Percentiles rank a stretch among this genome's conserved stretches.
Evolutionary conservation across 2,113 vertebrate species (phyloP).

Genomic region (Sigmodon hispidus): DNA sequence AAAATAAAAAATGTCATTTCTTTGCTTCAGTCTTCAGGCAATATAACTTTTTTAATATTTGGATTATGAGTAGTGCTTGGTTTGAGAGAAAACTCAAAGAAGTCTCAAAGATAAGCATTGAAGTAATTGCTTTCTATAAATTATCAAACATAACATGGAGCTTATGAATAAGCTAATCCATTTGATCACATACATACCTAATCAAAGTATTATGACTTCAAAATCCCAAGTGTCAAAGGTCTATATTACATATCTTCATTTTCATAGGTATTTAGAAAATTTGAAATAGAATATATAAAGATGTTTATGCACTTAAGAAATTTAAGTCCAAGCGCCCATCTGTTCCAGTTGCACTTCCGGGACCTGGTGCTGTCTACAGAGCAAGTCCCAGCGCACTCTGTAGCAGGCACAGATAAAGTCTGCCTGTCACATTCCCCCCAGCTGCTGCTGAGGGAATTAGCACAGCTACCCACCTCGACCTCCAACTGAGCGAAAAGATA

Average conservation of each 20-base stretch:
- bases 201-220: not conserved
- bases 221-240: not conserved
- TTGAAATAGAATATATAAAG: not conserved
- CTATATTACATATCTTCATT: not conserved
- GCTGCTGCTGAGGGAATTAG: no score
- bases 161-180: not conserved
- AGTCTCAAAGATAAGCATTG: not conserved
- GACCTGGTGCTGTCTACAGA: no score
- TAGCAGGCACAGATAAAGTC: no score
- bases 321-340: no score
- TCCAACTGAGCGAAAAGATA: no score
- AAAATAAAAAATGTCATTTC: not conserved
- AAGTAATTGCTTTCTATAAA: not conserved
- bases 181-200: not conserved
- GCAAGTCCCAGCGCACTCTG: no score
- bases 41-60: not conserved
- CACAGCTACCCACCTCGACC: no score
- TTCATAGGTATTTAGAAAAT: not conserved
- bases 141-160: constrained; percentile 4
- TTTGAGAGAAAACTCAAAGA: constrained; percentile 29
- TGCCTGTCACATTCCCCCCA: no score
- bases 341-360: no score
- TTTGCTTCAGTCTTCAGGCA: not conserved
- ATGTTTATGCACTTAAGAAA: not conserved
- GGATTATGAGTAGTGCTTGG: not conserved